A percentile compares a stretch with the other conserved stretches of the same genome.
Evolutionary conservation across 2,888 invertebrate species (phyloP).

Genomic region (Ophraella communa): DNA sequence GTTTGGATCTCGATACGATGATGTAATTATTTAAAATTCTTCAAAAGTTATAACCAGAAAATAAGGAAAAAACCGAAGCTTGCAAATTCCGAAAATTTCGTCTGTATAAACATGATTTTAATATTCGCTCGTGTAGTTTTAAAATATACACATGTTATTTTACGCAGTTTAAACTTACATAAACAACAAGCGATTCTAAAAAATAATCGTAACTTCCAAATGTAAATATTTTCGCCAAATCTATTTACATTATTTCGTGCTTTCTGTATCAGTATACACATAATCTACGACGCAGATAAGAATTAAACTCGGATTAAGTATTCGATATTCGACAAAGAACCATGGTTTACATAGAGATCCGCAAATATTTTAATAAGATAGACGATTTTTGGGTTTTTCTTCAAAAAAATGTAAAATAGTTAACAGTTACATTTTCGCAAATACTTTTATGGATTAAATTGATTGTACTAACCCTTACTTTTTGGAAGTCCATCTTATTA

Average conservation of each 20-base stretch:
- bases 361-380: too few relatives aligned
- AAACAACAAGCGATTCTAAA: constrained; percentile 4
- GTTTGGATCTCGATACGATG: too few relatives aligned
- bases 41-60: background rate
- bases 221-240: constrained; percentile 10
- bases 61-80: background rate
- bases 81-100: background rate
- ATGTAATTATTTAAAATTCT: background rate
- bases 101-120: background rate
- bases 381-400: too few relatives aligned
- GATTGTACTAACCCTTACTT: too few relatives aligned
- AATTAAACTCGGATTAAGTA: background rate
- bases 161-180: constrained; percentile 14
- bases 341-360: too few relatives aligned
- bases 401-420: too few relatives aligned
- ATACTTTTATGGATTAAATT: too few relatives aligned
- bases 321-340: too few relatives aligned
- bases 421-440: too few relatives aligned
- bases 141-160: background rate
- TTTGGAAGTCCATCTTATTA: too few relatives aligned
- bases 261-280: too few relatives aligned
- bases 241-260: background rate
- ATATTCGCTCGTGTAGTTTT: background rate
- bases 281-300: background rate
- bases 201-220: constrained; percentile 3